phyloP scores from a whole-genome alignment of 2,113 vertebrate genomes.

The Corydoras maculifer region DNA sequence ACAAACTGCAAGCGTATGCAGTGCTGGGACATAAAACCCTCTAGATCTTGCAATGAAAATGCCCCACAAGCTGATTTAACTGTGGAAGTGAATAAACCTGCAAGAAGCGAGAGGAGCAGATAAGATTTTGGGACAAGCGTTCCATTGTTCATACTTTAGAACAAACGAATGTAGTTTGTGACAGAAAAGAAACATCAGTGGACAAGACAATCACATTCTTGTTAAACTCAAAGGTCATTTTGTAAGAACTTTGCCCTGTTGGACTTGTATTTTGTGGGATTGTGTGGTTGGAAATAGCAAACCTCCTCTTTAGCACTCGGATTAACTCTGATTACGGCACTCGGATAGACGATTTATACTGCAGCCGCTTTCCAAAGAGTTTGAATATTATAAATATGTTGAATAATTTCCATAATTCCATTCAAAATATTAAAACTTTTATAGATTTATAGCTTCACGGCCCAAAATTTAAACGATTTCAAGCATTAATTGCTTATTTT shows the following conservation, averaged over 20 bases:
- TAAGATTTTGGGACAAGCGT: slow-evolving; percentile 16
- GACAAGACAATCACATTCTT: too few species aligned
- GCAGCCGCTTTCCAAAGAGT: too few species aligned
- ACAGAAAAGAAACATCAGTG: too few species aligned
- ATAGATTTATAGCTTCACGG: too few species aligned
- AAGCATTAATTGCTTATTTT: too few species aligned
- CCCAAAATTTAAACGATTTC: too few species aligned
- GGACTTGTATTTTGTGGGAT: slow-evolving; percentile 20
- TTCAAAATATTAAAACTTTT: too few species aligned
- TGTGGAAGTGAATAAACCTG: slow-evolving; percentile 7
- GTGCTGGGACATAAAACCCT: slow-evolving; percentile 3
- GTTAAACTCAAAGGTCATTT: slow-evolving; percentile 26
- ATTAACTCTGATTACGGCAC: not conserved
- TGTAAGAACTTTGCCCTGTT: slow-evolving; percentile 56
- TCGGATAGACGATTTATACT: not conserved
- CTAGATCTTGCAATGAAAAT: not conserved
- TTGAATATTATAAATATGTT: too few species aligned
- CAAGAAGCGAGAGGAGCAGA: not conserved
- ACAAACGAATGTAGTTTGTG: too few species aligned
- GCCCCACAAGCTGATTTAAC: slow-evolving; percentile 8
- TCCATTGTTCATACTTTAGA: too few species aligned
- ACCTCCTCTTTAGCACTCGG: not conserved
- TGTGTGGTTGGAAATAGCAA: slow-evolving; percentile 4
- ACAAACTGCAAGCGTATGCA: slow-evolving; percentile 46
- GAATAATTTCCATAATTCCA: too few species aligned